Base-by-base conservation (phyloP, 2,113 vertebrate genomes). In the Sturnus vulgaris region DNA sequence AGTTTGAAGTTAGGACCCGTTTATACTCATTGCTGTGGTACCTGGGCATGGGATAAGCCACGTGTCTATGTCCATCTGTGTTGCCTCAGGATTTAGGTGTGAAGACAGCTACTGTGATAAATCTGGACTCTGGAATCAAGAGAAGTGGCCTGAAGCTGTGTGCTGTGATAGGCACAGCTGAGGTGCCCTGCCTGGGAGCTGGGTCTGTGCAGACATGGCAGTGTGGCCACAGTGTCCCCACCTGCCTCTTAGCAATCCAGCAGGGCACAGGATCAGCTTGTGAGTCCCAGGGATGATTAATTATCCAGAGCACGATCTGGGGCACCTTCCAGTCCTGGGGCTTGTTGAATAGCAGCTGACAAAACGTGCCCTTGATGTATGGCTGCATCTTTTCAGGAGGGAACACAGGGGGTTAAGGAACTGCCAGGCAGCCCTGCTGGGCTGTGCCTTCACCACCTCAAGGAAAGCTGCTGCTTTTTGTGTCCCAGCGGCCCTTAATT, bases 21-120 rank as follows among this genome's bases (percentile, higher is more conserved):
- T 71, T 4, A 0, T 44, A 8, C 27, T 59, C 13, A 1, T 16
- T 68, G 49, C 57, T 47, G 33, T 23, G 39, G 17, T 60, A 60
- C 44, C 15, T 60, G 73, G 16, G 19, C 5, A 1, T 22, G 50
- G 59, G 23, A 37, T 44, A 50, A 66, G 35, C 35, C 8, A 0
- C 5, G 3, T 35, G 5, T 24, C 5, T 33, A 4, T 11, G 6
- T 10, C 0, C 31, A 4, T 37, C 10, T 16, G 9, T 3, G 2
- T 50, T 50, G 16, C 12, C 7, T 12, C 53, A 46, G 15, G 16
- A 12, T 66, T 71, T 69, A 28, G 9, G 5, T 47, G 14, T 11
- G 12, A 57, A 37, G 53, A 20, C 20, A 27, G 4, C 49, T 53
- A 6, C 21, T 66, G 56, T 55, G 56, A 18, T 60, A 18, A 76